These are phyloP conservation scores for Thamnophis elegans DNA, from an alignment of 2,797 vertebrate species.

Conservation along the genomic window DNA sequence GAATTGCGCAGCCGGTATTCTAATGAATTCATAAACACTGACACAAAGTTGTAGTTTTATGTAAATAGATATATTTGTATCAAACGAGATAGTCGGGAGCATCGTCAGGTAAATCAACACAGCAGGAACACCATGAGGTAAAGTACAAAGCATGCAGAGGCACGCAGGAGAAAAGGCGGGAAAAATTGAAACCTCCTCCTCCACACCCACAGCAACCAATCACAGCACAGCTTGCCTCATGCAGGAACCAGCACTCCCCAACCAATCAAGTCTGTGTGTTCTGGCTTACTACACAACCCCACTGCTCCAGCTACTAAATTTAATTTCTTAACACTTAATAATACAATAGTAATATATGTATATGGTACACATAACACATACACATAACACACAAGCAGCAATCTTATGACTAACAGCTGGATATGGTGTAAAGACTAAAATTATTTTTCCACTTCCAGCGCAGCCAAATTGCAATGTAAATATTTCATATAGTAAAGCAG, in stretches of 20 bases:
- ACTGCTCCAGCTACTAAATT: not conserved
- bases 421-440: not conserved
- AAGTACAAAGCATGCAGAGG: not conserved
- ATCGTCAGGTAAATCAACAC: not conserved
- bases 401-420: slow-evolving; percentile 1
- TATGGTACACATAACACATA: not conserved
- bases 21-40: not conserved
- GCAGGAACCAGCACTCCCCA: not conserved
- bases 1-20: not conserved
- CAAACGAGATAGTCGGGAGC: not conserved
- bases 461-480: not conserved
- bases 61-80: not conserved
- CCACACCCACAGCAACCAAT: not conserved
- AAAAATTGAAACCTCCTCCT: not conserved
- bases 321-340: not conserved
- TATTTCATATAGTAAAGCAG: slow-evolving; percentile 25
- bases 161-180: not conserved
- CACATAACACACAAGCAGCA: slow-evolving; percentile 5
- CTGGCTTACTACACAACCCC: not conserved
- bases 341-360: not conserved
- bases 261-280: not conserved
- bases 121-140: not conserved
- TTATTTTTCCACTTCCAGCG: not conserved
- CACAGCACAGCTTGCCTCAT: not conserved
- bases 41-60: not conserved